Evolutionary conservation across 1,140 invertebrate species (phyloP).

Genomic region (Heliconius himera): DNA sequence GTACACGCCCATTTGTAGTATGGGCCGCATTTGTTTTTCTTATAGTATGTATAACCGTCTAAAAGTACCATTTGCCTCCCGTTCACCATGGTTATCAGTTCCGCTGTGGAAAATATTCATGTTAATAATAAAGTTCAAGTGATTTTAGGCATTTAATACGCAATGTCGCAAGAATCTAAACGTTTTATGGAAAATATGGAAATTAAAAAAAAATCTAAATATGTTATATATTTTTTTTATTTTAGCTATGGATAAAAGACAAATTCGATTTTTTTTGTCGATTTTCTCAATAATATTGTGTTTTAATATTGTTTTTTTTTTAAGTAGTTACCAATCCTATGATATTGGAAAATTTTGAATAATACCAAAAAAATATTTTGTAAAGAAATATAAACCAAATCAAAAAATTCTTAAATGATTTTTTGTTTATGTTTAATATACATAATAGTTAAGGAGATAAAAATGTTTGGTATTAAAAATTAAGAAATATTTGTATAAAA

Average conservation of each 20-base stretch:
- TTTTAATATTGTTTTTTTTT: neutral
- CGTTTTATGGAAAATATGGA: too few relatives aligned
- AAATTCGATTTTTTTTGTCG: neutral
- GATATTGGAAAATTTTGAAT: neutral
- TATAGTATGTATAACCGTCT: slow-evolving; percentile 36
- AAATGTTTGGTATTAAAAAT: neutral
- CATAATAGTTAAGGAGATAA: neutral
- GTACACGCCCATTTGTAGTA: slow-evolving; percentile 32
- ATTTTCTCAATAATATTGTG: neutral
- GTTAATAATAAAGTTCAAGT: neutral
- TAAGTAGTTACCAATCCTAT: neutral
- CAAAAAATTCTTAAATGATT: neutral
- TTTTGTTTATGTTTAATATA: neutral
- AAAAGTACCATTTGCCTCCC: slow-evolving; percentile 26
- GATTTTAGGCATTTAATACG: neutral
- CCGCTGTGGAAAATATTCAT: slow-evolving; percentile 22
- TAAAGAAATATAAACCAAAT: neutral
- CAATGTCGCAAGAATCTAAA: neutral
- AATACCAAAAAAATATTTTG: neutral
- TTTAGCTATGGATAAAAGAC: neutral
- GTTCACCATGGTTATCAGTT: slow-evolving; percentile 33
- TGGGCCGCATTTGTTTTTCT: slow-evolving; percentile 23
- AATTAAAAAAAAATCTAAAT: too few relatives aligned
- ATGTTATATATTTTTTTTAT: too few relatives aligned
- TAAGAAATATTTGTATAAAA: neutral